phyloP scores from a whole-genome alignment of 2,888 invertebrate species.

The Conomelus anceps region DNA sequence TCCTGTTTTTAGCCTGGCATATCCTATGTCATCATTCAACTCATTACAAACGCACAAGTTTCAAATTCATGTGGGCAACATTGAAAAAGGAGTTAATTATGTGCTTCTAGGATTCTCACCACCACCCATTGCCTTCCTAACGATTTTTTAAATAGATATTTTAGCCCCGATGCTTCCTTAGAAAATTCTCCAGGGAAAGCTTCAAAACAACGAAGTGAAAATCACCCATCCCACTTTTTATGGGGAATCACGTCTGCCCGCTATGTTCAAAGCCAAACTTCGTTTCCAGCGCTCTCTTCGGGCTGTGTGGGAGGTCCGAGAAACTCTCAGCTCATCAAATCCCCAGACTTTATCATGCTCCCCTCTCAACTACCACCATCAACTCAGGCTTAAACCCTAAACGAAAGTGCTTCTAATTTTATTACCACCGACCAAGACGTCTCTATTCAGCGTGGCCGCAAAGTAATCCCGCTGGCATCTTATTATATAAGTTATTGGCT shows the following conservation, averaged over 20 bases:
- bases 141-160: background rate
- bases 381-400: background rate
- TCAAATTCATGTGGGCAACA: no score
- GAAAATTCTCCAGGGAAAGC: background rate
- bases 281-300: no score
- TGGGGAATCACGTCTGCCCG: background rate
- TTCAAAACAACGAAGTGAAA: background rate
- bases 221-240: background rate
- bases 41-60: no score
- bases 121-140: background rate
- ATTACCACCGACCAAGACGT: background rate
- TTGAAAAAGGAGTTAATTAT: no score
- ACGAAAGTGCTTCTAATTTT: background rate
- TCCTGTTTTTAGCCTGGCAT: no score
- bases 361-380: background rate
- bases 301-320: background rate
- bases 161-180: background rate
- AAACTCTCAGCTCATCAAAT: background rate
- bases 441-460: background rate
- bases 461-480: background rate
- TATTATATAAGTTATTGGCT: background rate
- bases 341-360: background rate
- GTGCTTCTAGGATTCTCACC: background rate
- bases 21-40: no score
- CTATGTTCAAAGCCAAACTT: background rate